These are phyloP conservation scores for Trididemnum clinides DNA, from an alignment of 23 tunicate species.

Conservation along the genomic window DNA sequence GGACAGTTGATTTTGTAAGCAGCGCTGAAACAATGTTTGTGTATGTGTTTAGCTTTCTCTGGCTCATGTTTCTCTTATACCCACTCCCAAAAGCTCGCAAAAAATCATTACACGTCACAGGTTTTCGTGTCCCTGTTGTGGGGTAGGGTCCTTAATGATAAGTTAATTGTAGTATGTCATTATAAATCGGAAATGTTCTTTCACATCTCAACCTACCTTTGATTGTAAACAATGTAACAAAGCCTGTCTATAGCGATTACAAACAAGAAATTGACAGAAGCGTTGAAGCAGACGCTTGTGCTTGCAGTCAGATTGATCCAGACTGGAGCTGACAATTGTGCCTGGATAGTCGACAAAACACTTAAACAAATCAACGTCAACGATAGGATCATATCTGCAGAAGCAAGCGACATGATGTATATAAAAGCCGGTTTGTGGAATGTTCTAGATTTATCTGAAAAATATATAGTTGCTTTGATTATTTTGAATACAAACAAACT, in stretches of 20 bases:
- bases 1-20: too few relatives aligned
- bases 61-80: too few relatives aligned
- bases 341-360: conserved; percentile 3
- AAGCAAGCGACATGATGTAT: conserved; percentile 60
- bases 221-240: conserved; percentile 71
- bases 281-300: conserved; percentile 70
- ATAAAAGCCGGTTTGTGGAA: conserved; percentile 68
- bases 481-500: too few relatives aligned
- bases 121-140: too few relatives aligned
- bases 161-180: too few relatives aligned
- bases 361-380: conserved; percentile 22
- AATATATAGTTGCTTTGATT: too few relatives aligned
- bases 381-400: conserved; percentile 50
- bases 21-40: too few relatives aligned
- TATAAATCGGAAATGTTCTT: too few relatives aligned
- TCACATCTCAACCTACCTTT: conserved; percentile 30
- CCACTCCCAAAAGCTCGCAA: too few relatives aligned
- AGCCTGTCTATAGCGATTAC: conserved; percentile 76
- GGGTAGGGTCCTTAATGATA: too few relatives aligned
- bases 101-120: too few relatives aligned
- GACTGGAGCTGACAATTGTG: conserved; percentile 33
- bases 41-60: too few relatives aligned
- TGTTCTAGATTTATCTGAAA: conserved; percentile 16
- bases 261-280: conserved; percentile 61
- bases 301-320: conserved; percentile 65